Evolutionary conservation across 2,797 vertebrate genomes (phyloP), one percentile per base, ranked within the genome.

Genomic region (Silurus lanzhouensis): DNA sequence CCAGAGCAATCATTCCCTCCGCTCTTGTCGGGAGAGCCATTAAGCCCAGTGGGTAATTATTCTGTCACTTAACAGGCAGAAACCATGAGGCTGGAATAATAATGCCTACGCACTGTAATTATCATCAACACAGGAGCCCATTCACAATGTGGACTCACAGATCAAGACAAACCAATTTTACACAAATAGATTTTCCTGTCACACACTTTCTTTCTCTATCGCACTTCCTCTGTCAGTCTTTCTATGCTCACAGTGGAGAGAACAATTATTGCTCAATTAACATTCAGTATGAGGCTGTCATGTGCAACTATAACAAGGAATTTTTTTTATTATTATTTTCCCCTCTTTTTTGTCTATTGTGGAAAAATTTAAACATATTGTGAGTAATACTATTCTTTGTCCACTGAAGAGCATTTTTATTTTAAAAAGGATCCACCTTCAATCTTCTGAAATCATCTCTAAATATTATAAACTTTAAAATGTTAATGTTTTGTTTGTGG

Each of bases 41-140:
- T 91, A 91, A 92, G 86, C 77, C 82, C 82, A 25, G 82, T 89
- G 89, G 92, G 91, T 94, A 95, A 95, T 95, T 95, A 95, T 92
- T 91, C 91, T 93, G 93, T 95, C 94, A 93, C 84, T 93, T 93
- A 90, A 92, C 92, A 89, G 89, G 83, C 90, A 92, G 89, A 88
- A 90, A 91, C 86, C 86, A 78, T 17, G 82, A 89, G 88, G 88
- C 88, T 79, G 87, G 88, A 92, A 93, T 87, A 89, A 90, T 88
- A 91, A 87, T 85, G 87, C 85, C 87, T 68, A 78, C 89, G 87
- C 90, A 87, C 71, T 9, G 91, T 89, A 93, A 93, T 94, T 92
- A 93, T 89, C 88, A 89, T 89, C 90, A 89, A 85, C 88, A 90
- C 78, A 87, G 79, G 78, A 81, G 88, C 70, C 86, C 83, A 92